These are phyloP conservation scores for Ornithorhynchus anatinus DNA, from an alignment of 2,113 vertebrate species.

Conservation along the genomic window DNA sequence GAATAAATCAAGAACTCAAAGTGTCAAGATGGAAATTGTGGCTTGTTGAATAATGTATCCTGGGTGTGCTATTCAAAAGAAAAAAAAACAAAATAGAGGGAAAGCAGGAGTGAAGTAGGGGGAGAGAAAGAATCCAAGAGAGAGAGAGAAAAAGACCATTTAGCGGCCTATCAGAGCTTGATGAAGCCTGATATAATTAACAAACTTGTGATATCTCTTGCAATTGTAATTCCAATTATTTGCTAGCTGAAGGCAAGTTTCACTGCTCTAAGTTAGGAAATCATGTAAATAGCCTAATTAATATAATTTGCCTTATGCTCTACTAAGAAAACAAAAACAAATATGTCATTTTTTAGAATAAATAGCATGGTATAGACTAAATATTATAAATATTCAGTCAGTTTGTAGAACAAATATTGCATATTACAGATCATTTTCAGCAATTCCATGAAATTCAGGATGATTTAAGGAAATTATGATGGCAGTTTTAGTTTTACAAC, in stretches of 20 bases:
- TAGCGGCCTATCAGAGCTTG: conserved; percentile 70
- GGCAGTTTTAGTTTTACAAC: conserved; percentile 54
- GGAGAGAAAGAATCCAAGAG: conserved; percentile 23
- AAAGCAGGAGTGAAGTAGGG: background rate
- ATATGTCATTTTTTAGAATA: conserved; percentile 74
- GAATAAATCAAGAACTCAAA: conserved; percentile 26
- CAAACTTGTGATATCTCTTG: conserved; percentile 74
- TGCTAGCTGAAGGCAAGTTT: conserved; percentile 79
- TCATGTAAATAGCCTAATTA: conserved; percentile 85
- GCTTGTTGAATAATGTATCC: conserved; percentile 13
- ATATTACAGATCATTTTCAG: conserved; percentile 35
- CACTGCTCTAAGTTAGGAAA: conserved; percentile 74
- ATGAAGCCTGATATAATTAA: conserved; percentile 79
- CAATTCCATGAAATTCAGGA: conserved; percentile 55
- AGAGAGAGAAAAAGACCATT: conserved; percentile 52
- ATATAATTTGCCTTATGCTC: conserved; percentile 79
- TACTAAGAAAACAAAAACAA: conserved; percentile 77
- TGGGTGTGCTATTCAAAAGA: conserved; percentile 9
- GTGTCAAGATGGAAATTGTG: conserved; percentile 48
- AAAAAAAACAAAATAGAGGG: too few species aligned
- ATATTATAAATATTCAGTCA: conserved; percentile 67
- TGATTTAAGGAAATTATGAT: conserved; percentile 63
- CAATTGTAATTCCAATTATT: conserved; percentile 82
- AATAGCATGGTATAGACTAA: conserved; percentile 64
- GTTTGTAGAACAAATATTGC: conserved; percentile 62